phyloP scores from a whole-genome alignment of 2,113 vertebrate species.

The Mellivora capensis region DNA sequence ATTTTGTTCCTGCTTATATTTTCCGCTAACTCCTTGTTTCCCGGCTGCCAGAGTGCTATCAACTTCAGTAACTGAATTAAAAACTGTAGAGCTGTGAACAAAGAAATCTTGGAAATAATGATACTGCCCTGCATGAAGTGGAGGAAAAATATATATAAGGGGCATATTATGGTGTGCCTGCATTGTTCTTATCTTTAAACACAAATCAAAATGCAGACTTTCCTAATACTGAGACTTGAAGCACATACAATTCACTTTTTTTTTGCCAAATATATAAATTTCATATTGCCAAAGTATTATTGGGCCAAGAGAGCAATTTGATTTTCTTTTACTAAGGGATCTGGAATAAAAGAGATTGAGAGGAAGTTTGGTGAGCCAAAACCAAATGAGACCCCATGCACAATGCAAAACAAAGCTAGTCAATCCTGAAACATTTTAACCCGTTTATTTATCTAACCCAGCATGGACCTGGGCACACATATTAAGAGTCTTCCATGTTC shows the following conservation, averaged over 20 bases:
- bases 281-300: background rate
- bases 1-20: background rate
- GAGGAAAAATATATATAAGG: too few relatives aligned
- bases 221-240: background rate
- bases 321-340: slow-evolving; percentile 1
- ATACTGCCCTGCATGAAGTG: background rate
- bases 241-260: background rate
- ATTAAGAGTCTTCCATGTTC: fast-evolving
- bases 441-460: background rate
- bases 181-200: background rate
- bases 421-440: background rate
- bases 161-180: too few relatives aligned
- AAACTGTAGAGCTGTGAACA: slow-evolving; percentile 19
- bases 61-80: slow-evolving; percentile 39
- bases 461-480: background rate
- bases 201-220: background rate
- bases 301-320: background rate
- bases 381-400: background rate
- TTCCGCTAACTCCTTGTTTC: slow-evolving; percentile 39
- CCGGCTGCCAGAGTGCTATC: background rate
- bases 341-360: background rate
- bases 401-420: background rate
- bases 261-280: background rate
- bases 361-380: background rate
- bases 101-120: background rate